These are phyloP conservation scores for Pegea sp. DNA, from an alignment of 23 tunicate species.

Conservation along the genomic window DNA sequence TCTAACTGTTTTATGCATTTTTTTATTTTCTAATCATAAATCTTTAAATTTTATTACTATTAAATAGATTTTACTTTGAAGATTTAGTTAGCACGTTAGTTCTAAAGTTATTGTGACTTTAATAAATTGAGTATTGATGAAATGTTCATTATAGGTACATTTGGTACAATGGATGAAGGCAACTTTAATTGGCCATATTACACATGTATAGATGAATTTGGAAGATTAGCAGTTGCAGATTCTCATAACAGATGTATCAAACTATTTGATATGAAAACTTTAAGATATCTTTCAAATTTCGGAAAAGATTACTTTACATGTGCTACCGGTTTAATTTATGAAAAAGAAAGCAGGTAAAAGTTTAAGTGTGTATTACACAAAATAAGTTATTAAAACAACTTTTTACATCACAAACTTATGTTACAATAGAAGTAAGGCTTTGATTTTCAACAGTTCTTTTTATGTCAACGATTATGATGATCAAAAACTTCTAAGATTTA, in stretches of 20 bases:
- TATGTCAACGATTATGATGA: slow-evolving; percentile 25
- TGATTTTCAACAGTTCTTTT: slow-evolving; percentile 3
- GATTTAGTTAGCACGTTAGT: too few species aligned
- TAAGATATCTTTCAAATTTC: slow-evolving; percentile 13
- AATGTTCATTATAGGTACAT: slow-evolving; percentile 2
- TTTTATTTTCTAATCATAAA: background rate
- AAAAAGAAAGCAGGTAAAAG: slow-evolving; percentile 11
- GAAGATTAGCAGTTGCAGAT: slow-evolving; percentile 22
- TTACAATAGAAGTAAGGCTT: background rate
- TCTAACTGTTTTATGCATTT: background rate
- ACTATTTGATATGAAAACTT: slow-evolving; percentile 10
- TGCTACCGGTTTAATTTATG: slow-evolving; percentile 11
- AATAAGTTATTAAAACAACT: background rate
- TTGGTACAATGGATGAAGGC: slow-evolving; percentile 9
- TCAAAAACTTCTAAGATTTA: slow-evolving; percentile 1
- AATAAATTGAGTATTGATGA: too few species aligned
- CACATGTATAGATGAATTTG: slow-evolving; percentile 16
- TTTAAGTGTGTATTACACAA: background rate
- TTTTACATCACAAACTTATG: background rate
- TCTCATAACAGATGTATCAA: slow-evolving; percentile 49
- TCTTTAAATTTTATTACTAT: background rate
- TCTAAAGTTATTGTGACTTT: too few species aligned
- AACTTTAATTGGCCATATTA: slow-evolving; percentile 50
- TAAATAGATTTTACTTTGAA: background rate
- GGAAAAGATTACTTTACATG: slow-evolving; percentile 27